Evolutionary conservation across 1,140 invertebrate species (phyloP).

Genomic region (Harlomillsia oculata): DNA sequence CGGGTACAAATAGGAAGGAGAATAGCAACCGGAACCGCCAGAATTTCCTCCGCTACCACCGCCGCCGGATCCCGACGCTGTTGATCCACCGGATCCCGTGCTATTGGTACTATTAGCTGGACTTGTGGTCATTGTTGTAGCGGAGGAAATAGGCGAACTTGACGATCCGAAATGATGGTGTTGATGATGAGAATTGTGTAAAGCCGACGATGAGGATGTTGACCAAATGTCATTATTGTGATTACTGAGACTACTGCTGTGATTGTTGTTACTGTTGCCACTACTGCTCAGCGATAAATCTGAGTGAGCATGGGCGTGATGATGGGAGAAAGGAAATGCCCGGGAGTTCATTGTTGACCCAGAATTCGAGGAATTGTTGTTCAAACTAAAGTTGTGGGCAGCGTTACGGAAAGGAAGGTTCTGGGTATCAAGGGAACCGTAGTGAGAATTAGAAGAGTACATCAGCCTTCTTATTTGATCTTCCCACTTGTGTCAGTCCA

Average conservation of each 20-base stretch:
- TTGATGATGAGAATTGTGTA: conserved; percentile 6
- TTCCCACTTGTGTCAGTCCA: too few relatives aligned
- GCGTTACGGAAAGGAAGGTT: background rate
- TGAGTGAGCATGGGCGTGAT: conserved; percentile 18
- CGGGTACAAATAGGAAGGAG: conserved; percentile 32
- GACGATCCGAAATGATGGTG: conserved; percentile 21
- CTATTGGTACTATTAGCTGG: conserved; percentile 34
- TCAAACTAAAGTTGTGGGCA: background rate
- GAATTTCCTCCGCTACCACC: conserved; percentile 2
- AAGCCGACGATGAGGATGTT: conserved; percentile 11
- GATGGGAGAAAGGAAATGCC: conserved; percentile 25
- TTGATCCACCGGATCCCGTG: conserved; percentile 21
- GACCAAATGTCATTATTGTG: conserved; percentile 22
- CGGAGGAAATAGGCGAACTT: conserved; percentile 26
- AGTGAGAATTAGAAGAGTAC: conserved; percentile 24
- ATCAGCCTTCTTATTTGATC: too few relatives aligned
- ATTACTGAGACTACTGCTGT: background rate
- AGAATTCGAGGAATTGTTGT: background rate
- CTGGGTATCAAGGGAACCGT: conserved; percentile 7
- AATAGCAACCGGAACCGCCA: conserved; percentile 24
- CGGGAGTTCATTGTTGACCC: conserved; percentile 24
- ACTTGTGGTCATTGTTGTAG: conserved; percentile 30
- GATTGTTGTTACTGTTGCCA: conserved; percentile 6
- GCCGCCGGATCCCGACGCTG: conserved; percentile 2
- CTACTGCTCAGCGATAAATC: conserved; percentile 3